Evolutionary conservation across 2,797 vertebrate species (phyloP), one percentile per base, ranked within the genome.

Genomic region (Telmatherina bonti): DNA sequence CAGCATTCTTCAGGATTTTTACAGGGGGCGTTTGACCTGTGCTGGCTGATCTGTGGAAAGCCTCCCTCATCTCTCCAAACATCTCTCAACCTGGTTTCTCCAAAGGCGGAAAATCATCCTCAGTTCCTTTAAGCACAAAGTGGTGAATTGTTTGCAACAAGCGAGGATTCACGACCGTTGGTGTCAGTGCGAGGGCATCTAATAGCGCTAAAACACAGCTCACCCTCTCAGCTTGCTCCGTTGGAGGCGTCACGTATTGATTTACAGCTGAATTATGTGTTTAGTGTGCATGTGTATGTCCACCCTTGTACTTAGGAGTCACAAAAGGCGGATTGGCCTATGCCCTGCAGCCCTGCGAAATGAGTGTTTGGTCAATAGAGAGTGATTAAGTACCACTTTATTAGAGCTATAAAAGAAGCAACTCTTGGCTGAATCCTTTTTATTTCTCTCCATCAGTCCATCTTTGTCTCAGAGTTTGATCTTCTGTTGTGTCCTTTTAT

Each of bases 101-200:
- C 29, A 49, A 68, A 61, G 38, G 74, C 81, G 62, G 67, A 74
- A 79, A 79, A 76, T 80, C 26, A 1, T 76, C 67, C 31, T 72
- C 51, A 55, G 11, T 67, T 76, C 70, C 38, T 2, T 26, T 10
- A 24, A 54, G 61, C 43, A 89, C 83, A 90, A 88, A 86, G 81
- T 2, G 7, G 0, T 0, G 20, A 70, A 33, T 83, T 90, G 86
- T 91, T 70, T 64, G 43, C 27, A 82, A 75, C 76, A 85, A 80
- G 67, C 8, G 1, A 35, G 41, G 81, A 82, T 84, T 87, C 70
- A 81, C 78, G 10, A 8, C 5, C 43, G 8, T 66, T 8, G 4
- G 81, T 79, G 88, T 86, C 78, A 79, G 64, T 9, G 51, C 52
- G 75, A 86, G 84, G 89, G 29, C 78, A 88, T 62, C 74, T 81